These are phyloP conservation scores for Trematocara marginatum DNA, from an alignment of 2,113 vertebrate genomes.

Conservation along the genomic window DNA sequence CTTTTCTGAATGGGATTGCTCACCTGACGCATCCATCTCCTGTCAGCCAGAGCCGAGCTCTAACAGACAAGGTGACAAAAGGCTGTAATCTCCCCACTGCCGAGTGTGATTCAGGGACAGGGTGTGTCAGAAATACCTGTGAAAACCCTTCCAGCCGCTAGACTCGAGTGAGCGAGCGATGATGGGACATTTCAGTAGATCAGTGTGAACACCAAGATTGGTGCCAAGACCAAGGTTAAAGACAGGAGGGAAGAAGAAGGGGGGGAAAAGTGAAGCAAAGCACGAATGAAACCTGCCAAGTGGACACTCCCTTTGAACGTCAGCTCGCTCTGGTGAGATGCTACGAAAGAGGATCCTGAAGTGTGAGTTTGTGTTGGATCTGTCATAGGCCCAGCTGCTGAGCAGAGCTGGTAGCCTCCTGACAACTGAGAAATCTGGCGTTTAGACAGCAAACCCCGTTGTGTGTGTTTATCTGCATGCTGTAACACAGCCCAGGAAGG, in stretches of 20 bases:
- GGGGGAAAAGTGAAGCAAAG: not conserved
- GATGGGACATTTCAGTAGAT: constrained; percentile 68
- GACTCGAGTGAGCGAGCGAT: constrained; percentile 63
- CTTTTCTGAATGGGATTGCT: constrained; percentile 38
- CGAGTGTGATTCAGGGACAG: constrained; percentile 52
- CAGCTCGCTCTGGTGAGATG: not conserved
- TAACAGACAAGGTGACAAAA: constrained; percentile 68
- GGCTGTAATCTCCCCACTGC: constrained; percentile 63
- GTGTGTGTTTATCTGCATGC: constrained; percentile 1
- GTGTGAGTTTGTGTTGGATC: constrained; percentile 48
- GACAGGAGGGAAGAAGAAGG: not conserved
- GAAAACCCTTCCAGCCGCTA: constrained; percentile 43
- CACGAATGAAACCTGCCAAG: constrained; percentile 42
- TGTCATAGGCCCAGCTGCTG: constrained; percentile 33
- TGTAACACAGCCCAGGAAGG: constrained; percentile 30
- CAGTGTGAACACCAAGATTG: constrained; percentile 42
- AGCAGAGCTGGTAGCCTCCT: constrained; percentile 33
- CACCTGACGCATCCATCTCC: constrained; percentile 53
- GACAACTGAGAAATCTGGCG: constrained; percentile 33
- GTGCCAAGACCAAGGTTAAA: constrained; percentile 50
- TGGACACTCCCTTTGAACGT: constrained; percentile 36
- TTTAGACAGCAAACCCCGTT: not conserved
- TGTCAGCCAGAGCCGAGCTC: constrained; percentile 45
- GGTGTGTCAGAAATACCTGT: constrained; percentile 69
- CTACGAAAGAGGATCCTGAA: constrained; percentile 26